Evolutionary conservation across 1,140 invertebrate genomes (phyloP), one percentile per base, ranked within the genome.

Genomic region (Piezodorus guildinii): DNA sequence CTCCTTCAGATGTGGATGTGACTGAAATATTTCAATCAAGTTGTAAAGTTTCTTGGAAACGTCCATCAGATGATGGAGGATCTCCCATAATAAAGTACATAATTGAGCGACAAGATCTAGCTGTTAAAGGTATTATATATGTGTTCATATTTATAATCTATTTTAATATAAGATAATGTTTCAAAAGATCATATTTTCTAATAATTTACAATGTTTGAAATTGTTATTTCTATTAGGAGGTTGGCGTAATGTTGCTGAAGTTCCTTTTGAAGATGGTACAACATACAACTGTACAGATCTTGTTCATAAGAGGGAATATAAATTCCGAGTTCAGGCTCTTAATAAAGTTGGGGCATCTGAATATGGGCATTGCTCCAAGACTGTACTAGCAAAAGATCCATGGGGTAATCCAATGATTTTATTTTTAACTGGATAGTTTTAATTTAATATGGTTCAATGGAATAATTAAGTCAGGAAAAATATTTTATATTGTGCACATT

Each of bases 361-460:
- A 73, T 92, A 93, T 58, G 86, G 90, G 23, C 76, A 86, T 10
- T 91, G 94, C 70, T 85, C 78, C 65, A 94, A 91, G 72, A 83
- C 88, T 30, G 85, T 95, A 27, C 74, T 96, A 52, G 94, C 95
- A 44, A 98, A 98, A 77, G 94, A 98, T 86, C 95, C 95, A 68
- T 98, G 93, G 91, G 93, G 90, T 94, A 79, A 39, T 39, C 30
- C 12, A 39, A 10, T 39, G 34, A 39, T 39, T 39, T 39, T 39
- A 39, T 39, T 39, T 10, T 5, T 39, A 39, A 5, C 17, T 52
- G n/a, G 9, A 39, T 5, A 10, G 34, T 39, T 39, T 39, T n/a
- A 39, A 39, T 6, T 12, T 39, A 39, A 39, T 39, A 39, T 30
- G 27, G 27, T 30, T 39, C 34, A 39, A 5, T 30, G 9, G 3